Conservation (phyloP, 1,140 invertebrate genomes). For the Heterodera schachtii region DNA sequence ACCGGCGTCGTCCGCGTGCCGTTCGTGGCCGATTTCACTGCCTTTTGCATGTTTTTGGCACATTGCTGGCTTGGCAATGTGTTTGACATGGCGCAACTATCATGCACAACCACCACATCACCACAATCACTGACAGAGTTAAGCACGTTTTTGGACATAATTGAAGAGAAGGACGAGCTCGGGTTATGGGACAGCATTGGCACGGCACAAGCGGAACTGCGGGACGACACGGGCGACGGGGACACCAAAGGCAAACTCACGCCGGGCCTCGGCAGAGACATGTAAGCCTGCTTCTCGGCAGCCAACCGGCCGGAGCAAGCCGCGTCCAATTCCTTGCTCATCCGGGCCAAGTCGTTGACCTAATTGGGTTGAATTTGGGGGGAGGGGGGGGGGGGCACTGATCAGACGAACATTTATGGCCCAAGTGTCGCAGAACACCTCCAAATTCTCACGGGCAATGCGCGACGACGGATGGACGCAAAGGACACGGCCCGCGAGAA, state of each 20-base stretch:
- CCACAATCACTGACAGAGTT: slow-evolving; percentile 15
- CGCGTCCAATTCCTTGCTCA: slow-evolving; percentile 68
- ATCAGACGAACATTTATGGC: slow-evolving; percentile 42
- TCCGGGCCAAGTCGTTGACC: slow-evolving; percentile 50
- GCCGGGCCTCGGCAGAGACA: slow-evolving; percentile 88
- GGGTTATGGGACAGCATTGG: slow-evolving; percentile 18
- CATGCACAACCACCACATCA: slow-evolving; percentile 4
- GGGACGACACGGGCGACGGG: not conserved
- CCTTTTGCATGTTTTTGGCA: not conserved
- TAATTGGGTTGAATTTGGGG: slow-evolving; percentile 12
- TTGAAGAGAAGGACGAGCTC: slow-evolving; percentile 22
- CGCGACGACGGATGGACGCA: slow-evolving; percentile 87
- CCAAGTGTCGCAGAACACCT: slow-evolving; percentile 97
- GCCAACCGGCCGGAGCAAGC: slow-evolving; percentile 78
- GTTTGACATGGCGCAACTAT: slow-evolving; percentile 19
- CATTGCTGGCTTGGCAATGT: not conserved
- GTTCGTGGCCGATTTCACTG: too few species aligned
- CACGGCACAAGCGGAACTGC: slow-evolving; percentile 12
- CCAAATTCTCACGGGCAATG: slow-evolving; percentile 93
- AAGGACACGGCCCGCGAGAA: slow-evolving; percentile 87
- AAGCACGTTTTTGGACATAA: slow-evolving; percentile 21
- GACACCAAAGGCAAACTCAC: slow-evolving; percentile 71
- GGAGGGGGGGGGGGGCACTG: not conserved
- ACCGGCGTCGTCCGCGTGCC: not conserved
- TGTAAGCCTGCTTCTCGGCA: slow-evolving; percentile 85